A percentile compares a stretch with the other conserved stretches of the same genome.
phyloP scores from a whole-genome alignment of 2,113 vertebrate species.

The Anguilla rostrata region DNA sequence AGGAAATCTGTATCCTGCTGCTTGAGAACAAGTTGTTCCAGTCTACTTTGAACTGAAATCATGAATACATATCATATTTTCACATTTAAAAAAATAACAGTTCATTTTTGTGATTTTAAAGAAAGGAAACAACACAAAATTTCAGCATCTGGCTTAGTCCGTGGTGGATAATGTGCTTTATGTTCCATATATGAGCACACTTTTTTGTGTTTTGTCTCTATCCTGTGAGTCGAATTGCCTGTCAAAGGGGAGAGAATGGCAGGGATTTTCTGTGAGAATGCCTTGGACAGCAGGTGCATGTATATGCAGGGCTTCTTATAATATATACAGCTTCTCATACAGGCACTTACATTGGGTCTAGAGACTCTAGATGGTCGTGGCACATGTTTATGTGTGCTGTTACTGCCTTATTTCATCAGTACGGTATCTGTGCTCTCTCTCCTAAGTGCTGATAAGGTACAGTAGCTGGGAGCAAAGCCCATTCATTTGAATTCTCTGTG shows the following conservation, averaged over 20 bases:
- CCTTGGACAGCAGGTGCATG: conserved; percentile 37
- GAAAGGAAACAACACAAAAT: neutral
- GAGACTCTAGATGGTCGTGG: neutral
- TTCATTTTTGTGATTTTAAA: neutral
- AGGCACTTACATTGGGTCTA: neutral
- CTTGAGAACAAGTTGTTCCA: neutral
- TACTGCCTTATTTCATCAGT: neutral
- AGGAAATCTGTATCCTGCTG: neutral
- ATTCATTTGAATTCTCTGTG: neutral
- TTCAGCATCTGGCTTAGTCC: neutral
- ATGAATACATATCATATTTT: neutral
- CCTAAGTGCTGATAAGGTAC: neutral
- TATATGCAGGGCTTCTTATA: conserved; percentile 2
- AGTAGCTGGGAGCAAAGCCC: neutral
- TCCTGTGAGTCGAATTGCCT: conserved; percentile 34
- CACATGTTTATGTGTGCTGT: neutral
- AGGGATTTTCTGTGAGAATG: conserved; percentile 3
- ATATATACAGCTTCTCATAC: neutral
- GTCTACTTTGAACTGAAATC: neutral
- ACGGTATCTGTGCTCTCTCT: neutral
- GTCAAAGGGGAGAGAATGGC: conserved; percentile 5
- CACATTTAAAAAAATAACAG: too few relatives aligned
- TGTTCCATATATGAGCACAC: conserved; percentile 27
- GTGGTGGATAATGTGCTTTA: conserved; percentile 4
- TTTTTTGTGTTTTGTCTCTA: conserved; percentile 26